phyloP scores from a whole-genome alignment of 2,888 invertebrate genomes.

The Sphaerophoria rueppellii region DNA sequence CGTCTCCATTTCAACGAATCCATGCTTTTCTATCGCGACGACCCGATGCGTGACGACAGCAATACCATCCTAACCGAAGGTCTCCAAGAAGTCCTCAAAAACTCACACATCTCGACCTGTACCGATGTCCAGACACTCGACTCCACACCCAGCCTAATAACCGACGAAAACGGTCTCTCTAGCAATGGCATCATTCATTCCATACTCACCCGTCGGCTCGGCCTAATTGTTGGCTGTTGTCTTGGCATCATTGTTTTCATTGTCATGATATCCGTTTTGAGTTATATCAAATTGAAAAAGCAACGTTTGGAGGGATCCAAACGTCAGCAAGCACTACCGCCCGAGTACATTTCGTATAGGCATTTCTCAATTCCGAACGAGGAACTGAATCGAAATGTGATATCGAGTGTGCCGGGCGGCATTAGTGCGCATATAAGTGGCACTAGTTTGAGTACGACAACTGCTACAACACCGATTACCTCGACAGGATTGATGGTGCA shows the following conservation, averaged over 20 bases:
- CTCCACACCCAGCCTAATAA: constrained; percentile 85
- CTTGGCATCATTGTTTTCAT: constrained; percentile 94
- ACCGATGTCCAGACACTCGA: constrained; percentile 89
- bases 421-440: constrained; percentile 81
- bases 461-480: constrained; percentile 76
- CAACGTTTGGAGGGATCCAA: constrained; percentile 88
- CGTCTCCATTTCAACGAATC: constrained; percentile 80
- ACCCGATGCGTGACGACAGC: constrained; percentile 50
- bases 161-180: constrained; percentile 84
- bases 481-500: constrained; percentile 59
- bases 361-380: constrained; percentile 88
- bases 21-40: constrained; percentile 64
- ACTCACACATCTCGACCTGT: constrained; percentile 90
- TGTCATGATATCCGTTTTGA: constrained; percentile 91
- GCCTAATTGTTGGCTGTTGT: constrained; percentile 93
- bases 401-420: constrained; percentile 81
- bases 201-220: constrained; percentile 90
- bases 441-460: constrained; percentile 79
- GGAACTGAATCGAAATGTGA: constrained; percentile 81
- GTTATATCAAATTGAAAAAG: constrained; percentile 93
- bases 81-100: constrained; percentile 85
- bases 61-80: constrained; percentile 86
- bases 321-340: constrained; percentile 87
- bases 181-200: constrained; percentile 89
- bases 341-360: constrained; percentile 91